Conservation (phyloP, 1,140 invertebrate species). For the Hylyphantes graminicola region DNA sequence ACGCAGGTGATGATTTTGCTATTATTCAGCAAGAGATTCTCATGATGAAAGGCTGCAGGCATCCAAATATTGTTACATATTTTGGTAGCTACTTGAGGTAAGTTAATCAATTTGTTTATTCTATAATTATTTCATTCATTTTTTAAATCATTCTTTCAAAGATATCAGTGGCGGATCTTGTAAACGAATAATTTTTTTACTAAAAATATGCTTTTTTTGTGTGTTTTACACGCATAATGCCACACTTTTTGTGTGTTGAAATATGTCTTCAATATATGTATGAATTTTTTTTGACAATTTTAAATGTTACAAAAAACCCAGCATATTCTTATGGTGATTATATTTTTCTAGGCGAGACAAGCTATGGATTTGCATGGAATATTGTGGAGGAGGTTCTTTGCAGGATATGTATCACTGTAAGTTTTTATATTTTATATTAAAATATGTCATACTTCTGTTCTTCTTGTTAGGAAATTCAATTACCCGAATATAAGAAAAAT, state of each 20-base stretch:
- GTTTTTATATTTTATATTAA: conserved; percentile 63
- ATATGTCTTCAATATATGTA: background rate
- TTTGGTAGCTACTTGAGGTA: conserved; percentile 94
- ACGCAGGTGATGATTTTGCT: conserved; percentile 92
- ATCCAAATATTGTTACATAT: conserved; percentile 98
- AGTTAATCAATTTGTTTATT: conserved; percentile 7
- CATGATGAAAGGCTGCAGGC: conserved; percentile 96
- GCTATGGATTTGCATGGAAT: conserved; percentile 99
- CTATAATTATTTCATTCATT: background rate
- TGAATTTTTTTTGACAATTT: background rate
- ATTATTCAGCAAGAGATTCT: conserved; percentile 99
- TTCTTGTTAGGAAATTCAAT: too few species aligned
- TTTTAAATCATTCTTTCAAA: too few species aligned
- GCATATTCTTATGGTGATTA: too few species aligned
- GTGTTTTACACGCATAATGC: background rate
- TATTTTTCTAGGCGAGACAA: conserved; percentile 78
- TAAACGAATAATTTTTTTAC: background rate
- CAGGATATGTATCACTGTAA: conserved; percentile 95
- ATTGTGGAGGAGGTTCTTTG: conserved; percentile 96
- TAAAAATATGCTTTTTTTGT: background rate
- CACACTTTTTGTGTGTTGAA: background rate
- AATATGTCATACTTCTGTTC: too few species aligned
- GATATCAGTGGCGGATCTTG: background rate
- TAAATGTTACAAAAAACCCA: background rate
- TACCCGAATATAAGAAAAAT: too few species aligned